phyloP scores from a whole-genome alignment of 92 coral and sea anemone species.

The Ricordea florida region DNA sequence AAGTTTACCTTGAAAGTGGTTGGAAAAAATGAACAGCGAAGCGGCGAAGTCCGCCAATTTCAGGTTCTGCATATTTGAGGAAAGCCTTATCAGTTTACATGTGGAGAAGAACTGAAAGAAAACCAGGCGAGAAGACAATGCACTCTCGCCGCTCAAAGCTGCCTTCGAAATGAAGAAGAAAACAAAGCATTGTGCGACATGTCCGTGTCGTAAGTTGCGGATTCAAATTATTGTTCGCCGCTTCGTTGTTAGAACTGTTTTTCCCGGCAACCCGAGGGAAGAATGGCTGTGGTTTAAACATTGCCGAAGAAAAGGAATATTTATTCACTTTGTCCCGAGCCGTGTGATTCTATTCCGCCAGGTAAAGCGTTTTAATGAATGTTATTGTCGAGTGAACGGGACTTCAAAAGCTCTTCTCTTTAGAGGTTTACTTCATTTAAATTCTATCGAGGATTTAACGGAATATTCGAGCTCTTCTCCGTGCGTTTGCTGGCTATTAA shows the following conservation, averaged over 20 bases:
- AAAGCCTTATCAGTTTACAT: too few relatives aligned
- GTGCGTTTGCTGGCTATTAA: too few relatives aligned
- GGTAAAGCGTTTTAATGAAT: slow-evolving; percentile 41
- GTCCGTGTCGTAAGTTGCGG: slow-evolving; percentile 60
- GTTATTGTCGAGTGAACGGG: not conserved
- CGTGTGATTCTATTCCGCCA: slow-evolving; percentile 48
- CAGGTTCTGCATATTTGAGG: too few relatives aligned
- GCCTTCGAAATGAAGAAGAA: not conserved
- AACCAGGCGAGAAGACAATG: not conserved
- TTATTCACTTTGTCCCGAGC: slow-evolving; percentile 31
- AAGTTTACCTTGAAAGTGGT: not conserved
- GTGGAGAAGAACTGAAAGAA: too few relatives aligned
- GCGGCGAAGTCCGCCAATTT: too few relatives aligned
- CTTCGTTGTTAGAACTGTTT: slow-evolving; percentile 65
- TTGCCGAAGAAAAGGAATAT: slow-evolving; percentile 85
- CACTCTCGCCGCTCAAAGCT: too few relatives aligned
- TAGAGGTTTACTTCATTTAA: too few relatives aligned
- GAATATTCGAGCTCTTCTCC: too few relatives aligned
- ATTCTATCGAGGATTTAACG: too few relatives aligned
- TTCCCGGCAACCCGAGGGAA: slow-evolving; percentile 82
- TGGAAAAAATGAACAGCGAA: not conserved
- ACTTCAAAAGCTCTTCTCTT: too few relatives aligned
- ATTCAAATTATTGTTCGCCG: slow-evolving; percentile 32
- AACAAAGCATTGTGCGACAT: slow-evolving; percentile 12
- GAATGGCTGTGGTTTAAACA: slow-evolving; percentile 92